A percentile compares a stretch with the other conserved stretches of the same genome.
Evolutionary conservation across 2,888 invertebrate species (phyloP).

Genomic region (Andricus quercusramuli): DNA sequence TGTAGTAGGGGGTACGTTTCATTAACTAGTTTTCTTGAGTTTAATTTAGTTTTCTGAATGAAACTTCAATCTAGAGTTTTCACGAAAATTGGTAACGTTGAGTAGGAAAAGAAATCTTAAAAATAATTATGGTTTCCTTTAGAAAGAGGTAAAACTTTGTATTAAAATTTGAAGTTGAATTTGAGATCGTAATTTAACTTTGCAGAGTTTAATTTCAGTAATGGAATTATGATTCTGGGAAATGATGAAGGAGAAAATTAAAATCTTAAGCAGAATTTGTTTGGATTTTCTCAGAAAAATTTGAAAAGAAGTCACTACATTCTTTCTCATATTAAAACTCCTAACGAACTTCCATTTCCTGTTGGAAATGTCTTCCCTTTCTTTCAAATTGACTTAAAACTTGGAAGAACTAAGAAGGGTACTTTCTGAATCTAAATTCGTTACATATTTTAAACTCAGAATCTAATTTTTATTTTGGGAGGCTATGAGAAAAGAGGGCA

Average conservation of each 20-base stretch:
- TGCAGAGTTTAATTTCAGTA: neutral
- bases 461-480: neutral
- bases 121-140: neutral
- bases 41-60: neutral
- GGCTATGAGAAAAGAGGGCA: neutral
- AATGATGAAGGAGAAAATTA: neutral
- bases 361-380: neutral
- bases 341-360: neutral
- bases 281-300: neutral
- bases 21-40: neutral
- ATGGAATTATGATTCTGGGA: neutral
- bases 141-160: neutral
- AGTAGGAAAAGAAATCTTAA: neutral
- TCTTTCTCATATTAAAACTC: neutral
- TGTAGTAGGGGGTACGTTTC: neutral
- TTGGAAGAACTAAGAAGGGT: neutral
- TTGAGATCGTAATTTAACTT: neutral
- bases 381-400: neutral
- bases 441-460: neutral
- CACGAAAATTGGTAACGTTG: neutral
- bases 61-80: neutral
- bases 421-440: neutral
- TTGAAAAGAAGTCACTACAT: neutral
- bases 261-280: neutral
- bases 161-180: neutral